Evolutionary conservation across 1,140 invertebrate genomes (phyloP).

Genomic region (Solenopsis fugax): DNA sequence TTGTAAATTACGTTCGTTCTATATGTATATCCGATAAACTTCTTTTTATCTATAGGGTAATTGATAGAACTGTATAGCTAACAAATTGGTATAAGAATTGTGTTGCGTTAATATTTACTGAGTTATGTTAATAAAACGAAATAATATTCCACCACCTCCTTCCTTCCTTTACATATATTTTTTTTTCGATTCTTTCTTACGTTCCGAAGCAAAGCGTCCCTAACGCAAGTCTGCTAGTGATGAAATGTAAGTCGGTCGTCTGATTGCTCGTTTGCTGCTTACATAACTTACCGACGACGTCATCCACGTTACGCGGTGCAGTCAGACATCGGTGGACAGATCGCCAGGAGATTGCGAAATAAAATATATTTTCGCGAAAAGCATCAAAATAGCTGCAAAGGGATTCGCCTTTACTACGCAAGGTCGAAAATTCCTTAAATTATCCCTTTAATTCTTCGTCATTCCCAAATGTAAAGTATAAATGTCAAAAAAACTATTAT

Average conservation of each 20-base stretch:
- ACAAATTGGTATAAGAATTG: no score
- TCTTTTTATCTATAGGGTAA: no score
- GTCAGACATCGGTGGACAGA: slow-evolving; percentile 1
- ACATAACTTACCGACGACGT: slow-evolving; percentile 55
- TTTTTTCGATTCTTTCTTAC: neutral
- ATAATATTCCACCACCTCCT: no score
- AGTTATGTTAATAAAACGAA: no score
- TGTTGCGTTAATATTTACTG: no score
- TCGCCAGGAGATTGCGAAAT: neutral
- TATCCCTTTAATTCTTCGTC: neutral
- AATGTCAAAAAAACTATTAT: neutral
- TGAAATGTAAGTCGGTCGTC: slow-evolving; percentile 47
- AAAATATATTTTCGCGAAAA: neutral
- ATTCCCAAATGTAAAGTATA: neutral
- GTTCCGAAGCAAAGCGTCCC: neutral
- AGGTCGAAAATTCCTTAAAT: neutral
- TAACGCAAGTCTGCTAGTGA: neutral
- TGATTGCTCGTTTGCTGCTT: slow-evolving; percentile 50
- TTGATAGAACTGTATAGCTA: no score
- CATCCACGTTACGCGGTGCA: slow-evolving; percentile 24
- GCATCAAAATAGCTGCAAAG: neutral
- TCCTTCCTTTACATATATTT: no score
- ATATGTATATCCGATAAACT: no score
- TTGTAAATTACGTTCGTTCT: no score
- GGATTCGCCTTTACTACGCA: neutral